These are phyloP conservation scores for Semicossyphus pulcher DNA, from an alignment of 2,113 vertebrate genomes.

Conservation along the genomic window DNA sequence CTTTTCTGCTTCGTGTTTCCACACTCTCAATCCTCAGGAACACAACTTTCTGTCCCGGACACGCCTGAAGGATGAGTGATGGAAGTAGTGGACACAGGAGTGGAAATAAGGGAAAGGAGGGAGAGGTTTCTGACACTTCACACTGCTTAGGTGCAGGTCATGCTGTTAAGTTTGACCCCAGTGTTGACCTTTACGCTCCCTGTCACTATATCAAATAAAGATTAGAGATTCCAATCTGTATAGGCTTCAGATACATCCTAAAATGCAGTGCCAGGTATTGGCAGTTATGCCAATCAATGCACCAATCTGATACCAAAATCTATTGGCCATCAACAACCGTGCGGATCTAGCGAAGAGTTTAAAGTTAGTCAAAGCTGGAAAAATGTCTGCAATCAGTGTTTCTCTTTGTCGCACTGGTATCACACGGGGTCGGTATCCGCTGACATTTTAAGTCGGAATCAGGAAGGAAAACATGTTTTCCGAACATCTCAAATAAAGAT, in stretches of 20 bases:
- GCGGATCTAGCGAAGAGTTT: too few species aligned
- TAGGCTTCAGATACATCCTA: too few species aligned
- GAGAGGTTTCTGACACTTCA: slow-evolving; percentile 15
- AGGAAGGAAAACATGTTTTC: too few species aligned
- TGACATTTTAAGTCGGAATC: too few species aligned
- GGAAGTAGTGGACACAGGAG: slow-evolving; percentile 19
- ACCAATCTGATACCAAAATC: too few species aligned
- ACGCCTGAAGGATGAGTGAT: slow-evolving; percentile 51
- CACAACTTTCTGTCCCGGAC: slow-evolving; percentile 54
- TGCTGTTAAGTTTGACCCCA: slow-evolving; percentile 10
- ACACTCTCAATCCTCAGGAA: background rate
- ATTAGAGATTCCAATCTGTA: background rate
- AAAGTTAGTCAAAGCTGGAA: too few species aligned
- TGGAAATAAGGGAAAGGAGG: slow-evolving; percentile 34
- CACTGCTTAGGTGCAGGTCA: background rate
- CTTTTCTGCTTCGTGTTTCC: slow-evolving; percentile 35
- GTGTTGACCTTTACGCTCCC: slow-evolving; percentile 27
- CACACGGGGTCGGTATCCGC: too few species aligned
- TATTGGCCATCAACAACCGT: too few species aligned
- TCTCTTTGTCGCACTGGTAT: too few species aligned
- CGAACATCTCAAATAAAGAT: background rate
- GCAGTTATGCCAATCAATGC: too few species aligned
- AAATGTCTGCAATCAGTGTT: too few species aligned
- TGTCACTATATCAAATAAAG: slow-evolving; percentile 5
- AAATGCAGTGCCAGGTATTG: too few species aligned